Conservation (phyloP, 2,888 invertebrate genomes). For the Onchidella celtica region DNA sequence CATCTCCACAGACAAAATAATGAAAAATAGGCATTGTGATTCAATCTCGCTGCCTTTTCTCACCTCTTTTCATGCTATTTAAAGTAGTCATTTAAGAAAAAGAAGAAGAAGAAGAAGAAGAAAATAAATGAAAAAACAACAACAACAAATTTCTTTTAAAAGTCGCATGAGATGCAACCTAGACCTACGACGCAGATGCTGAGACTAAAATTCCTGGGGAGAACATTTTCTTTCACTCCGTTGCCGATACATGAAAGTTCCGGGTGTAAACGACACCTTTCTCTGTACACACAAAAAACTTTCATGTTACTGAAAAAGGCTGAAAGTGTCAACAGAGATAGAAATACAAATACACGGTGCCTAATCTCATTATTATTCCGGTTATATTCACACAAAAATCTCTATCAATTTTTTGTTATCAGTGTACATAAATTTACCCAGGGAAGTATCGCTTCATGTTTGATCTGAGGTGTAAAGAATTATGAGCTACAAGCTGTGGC, state of each 20-base stretch:
- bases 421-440: constrained; percentile 20
- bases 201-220: too few relatives aligned
- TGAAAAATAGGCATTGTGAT: too few relatives aligned
- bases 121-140: too few relatives aligned
- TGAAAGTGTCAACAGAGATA: neutral
- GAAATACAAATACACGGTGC: constrained; percentile 2
- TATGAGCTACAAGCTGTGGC: constrained; percentile 18
- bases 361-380: constrained; percentile 32
- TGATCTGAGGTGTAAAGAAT: constrained; percentile 33
- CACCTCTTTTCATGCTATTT: too few relatives aligned
- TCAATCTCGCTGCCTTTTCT: too few relatives aligned
- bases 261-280: neutral
- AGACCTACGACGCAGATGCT: too few relatives aligned
- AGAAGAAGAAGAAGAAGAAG: too few relatives aligned
- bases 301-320: neutral
- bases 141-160: too few relatives aligned
- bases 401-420: neutral
- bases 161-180: too few relatives aligned
- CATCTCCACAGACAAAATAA: too few relatives aligned
- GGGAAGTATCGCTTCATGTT: constrained; percentile 33
- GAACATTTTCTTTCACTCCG: neutral
- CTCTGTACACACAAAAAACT: neutral
- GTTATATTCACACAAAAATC: neutral
- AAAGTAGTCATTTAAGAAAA: too few relatives aligned
- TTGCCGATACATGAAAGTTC: neutral